A percentile compares a stretch with the other conserved stretches of the same genome.
phyloP scores from a whole-genome alignment of 2,888 invertebrate genomes.

The Nephrotoma flavescens region DNA sequence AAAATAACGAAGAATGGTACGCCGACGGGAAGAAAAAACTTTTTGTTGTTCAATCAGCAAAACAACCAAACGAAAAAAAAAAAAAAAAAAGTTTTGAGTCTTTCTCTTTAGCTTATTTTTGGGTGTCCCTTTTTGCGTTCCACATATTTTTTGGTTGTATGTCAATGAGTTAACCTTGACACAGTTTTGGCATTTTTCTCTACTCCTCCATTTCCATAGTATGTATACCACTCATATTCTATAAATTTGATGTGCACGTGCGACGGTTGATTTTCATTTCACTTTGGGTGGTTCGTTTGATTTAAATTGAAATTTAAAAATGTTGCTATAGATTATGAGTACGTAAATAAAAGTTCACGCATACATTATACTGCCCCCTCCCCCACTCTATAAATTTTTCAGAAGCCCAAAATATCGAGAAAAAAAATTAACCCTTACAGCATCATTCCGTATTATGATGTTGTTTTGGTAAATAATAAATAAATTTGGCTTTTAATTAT shows the following conservation, averaged over 20 bases:
- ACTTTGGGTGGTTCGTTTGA: no score
- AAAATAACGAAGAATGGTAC: not conserved
- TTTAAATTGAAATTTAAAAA: no score
- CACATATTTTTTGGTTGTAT: not conserved
- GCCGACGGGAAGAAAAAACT: not conserved
- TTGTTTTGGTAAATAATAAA: not conserved
- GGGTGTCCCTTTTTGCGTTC: not conserved
- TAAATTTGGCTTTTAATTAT: not conserved
- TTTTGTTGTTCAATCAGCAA: not conserved
- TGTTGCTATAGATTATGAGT: no score
- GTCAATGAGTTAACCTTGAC: not conserved
- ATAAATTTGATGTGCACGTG: no score
- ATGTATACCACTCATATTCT: no score
- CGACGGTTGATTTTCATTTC: no score
- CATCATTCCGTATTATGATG: not conserved
- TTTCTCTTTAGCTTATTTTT: not conserved
- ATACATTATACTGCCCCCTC: no score
- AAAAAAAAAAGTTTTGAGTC: no score
- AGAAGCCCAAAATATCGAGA: no score
- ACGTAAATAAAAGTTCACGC: no score
- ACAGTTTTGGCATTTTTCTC: not conserved
- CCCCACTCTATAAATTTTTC: not conserved
- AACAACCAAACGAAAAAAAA: not conserved
- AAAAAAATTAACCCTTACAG: no score
- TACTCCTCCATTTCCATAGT: no score